Evolutionary conservation across 2,113 vertebrate genomes (phyloP).

Genomic region (Meriones unguiculatus): DNA sequence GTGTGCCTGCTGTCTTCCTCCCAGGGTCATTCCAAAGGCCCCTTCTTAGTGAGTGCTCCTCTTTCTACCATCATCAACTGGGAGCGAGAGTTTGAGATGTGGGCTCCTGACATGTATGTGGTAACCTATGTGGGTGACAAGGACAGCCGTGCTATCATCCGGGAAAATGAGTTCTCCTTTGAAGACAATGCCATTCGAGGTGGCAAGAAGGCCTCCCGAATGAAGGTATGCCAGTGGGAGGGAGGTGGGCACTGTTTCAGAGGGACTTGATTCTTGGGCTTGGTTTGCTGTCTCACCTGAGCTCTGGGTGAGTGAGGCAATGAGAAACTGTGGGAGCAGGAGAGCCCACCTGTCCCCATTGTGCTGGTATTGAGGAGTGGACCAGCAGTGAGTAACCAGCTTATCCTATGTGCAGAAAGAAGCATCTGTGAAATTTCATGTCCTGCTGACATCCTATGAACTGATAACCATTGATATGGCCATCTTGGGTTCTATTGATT

Average conservation of each 20-base stretch:
- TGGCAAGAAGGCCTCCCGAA: constrained; percentile 97
- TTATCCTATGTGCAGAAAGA: constrained; percentile 91
- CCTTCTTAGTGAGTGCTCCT: constrained; percentile 96
- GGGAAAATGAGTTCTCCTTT: constrained; percentile 98
- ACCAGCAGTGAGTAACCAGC: constrained; percentile 33
- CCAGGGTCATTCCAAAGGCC: constrained; percentile 98
- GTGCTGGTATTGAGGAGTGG: background rate
- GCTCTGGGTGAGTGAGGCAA: background rate
- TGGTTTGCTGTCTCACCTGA: background rate
- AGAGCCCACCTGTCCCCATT: background rate
- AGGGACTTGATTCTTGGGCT: background rate
- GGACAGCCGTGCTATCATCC: constrained; percentile 97
- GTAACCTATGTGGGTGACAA: constrained; percentile 98
- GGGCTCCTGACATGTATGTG: constrained; percentile 99
- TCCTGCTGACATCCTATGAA: constrained; percentile 97
- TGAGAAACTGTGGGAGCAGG: background rate
- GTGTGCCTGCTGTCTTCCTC: background rate
- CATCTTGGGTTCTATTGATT: constrained; percentile 96
- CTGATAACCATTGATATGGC: constrained; percentile 98
- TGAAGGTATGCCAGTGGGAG: constrained; percentile 91
- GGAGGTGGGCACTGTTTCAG: background rate
- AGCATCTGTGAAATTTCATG: constrained; percentile 96
- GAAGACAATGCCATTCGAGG: constrained; percentile 97
- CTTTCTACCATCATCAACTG: constrained; percentile 99
- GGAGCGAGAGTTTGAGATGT: constrained; percentile 99